A percentile compares a stretch with the other conserved stretches of the same genome.
Conservation (phyloP, 2,797 vertebrate species). For the Neomorphus geoffroyi region DNA sequence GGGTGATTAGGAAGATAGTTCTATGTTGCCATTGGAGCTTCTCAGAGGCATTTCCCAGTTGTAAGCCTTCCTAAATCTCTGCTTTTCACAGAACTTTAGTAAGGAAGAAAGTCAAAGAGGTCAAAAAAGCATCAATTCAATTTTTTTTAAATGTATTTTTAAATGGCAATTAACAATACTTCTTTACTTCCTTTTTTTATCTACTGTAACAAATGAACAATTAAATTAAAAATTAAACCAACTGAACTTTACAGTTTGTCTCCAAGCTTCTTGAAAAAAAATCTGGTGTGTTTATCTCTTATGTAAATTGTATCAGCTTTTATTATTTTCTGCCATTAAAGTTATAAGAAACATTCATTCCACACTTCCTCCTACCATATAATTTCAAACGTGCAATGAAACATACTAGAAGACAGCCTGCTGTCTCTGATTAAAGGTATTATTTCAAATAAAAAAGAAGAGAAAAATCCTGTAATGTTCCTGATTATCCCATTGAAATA, state of each 20-base stretch:
- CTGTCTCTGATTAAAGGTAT: neutral
- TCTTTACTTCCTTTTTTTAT: too few species aligned
- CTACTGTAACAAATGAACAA: neutral
- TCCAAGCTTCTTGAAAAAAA: neutral
- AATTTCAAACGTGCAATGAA: neutral
- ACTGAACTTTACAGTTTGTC: neutral
- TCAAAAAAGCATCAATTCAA: neutral
- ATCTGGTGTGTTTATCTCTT: too few species aligned
- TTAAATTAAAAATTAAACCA: neutral
- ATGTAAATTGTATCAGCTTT: neutral
- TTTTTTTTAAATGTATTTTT: too few species aligned
- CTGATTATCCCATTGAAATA: accelerated
- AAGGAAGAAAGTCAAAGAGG: neutral
- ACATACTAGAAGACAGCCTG: neutral
- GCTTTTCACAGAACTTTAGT: neutral
- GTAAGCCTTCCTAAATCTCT: neutral
- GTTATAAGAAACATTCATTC: neutral
- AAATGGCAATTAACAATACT: too few species aligned
- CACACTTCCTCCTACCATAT: neutral
- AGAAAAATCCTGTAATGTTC: neutral
- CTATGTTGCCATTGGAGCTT: neutral
- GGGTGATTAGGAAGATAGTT: neutral
- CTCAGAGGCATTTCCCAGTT: neutral
- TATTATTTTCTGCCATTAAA: neutral
- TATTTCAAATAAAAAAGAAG: neutral